Percentiles rank a stretch among this genome's conserved stretches.
phyloP scores from a whole-genome alignment of 2,797 vertebrate species.

The Aphelocoma californica region DNA sequence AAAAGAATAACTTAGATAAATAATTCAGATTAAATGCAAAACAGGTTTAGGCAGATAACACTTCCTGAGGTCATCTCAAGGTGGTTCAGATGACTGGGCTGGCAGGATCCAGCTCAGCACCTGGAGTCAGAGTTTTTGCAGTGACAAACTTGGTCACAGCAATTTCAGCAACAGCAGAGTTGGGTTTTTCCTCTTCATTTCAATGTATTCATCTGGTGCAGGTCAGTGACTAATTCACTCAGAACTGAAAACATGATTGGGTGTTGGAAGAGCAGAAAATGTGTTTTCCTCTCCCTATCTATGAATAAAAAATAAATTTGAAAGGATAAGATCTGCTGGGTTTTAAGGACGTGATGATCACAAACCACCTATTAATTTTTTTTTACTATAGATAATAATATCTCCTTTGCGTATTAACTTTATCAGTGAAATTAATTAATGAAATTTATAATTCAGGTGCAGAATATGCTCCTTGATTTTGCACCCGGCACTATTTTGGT shows the following conservation, averaged over 20 bases:
- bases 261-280: constrained; percentile 8
- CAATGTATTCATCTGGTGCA: neutral
- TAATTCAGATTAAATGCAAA: neutral
- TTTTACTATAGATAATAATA: neutral
- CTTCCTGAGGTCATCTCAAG: neutral
- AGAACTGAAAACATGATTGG: neutral
- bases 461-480: neutral
- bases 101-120: neutral
- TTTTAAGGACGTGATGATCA: neutral
- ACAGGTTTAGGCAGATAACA: neutral
- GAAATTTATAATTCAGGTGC: neutral
- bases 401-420: neutral
- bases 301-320: neutral
- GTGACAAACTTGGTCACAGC: rapidly evolving
- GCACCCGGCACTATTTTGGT: neutral
- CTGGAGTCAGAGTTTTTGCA: neutral
- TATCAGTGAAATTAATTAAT: neutral
- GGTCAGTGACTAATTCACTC: neutral
- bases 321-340: neutral
- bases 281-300: neutral
- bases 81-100: neutral
- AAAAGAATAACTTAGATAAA: neutral
- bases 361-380: neutral
- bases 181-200: neutral
- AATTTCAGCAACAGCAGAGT: rapidly evolving